phyloP scores from a whole-genome alignment of 2,888 invertebrate genomes.

The Tachystola acroxantha region DNA sequence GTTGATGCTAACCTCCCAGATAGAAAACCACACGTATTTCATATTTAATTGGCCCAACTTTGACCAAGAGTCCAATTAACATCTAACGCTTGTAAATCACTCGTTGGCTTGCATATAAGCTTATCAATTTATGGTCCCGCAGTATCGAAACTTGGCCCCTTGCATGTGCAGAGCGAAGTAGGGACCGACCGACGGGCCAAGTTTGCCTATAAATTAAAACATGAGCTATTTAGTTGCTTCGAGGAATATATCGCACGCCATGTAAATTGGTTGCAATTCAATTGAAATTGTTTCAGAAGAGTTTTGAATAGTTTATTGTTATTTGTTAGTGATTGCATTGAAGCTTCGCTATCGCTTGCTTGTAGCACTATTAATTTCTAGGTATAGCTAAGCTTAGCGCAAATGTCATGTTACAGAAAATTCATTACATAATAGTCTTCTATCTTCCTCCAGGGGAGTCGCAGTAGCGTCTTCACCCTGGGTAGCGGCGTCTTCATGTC shows the following conservation, averaged over 20 bases:
- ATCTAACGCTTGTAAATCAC: slow-evolving; percentile 32
- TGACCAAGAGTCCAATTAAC: slow-evolving; percentile 5
- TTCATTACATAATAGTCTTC: too few species aligned
- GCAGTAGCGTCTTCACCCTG: too few species aligned
- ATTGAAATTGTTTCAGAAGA: background rate
- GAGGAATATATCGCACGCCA: slow-evolving; percentile 10
- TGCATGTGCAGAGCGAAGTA: slow-evolving; percentile 19
- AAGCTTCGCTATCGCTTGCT: too few species aligned
- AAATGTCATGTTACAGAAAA: too few species aligned
- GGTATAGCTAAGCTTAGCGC: too few species aligned
- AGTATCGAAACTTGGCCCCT: slow-evolving; percentile 63
- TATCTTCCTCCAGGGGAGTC: too few species aligned
- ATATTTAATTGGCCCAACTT: slow-evolving; percentile 12
- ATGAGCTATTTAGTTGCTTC: slow-evolving; percentile 39
- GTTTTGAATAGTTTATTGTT: too few species aligned
- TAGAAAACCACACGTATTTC: too few species aligned
- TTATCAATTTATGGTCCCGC: slow-evolving; percentile 71
- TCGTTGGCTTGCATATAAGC: slow-evolving; percentile 31
- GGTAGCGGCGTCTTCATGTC: too few species aligned
- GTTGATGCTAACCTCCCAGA: too few species aligned
- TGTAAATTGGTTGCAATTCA: slow-evolving; percentile 3
- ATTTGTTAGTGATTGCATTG: too few species aligned
- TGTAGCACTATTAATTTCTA: too few species aligned
- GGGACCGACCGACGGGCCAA: slow-evolving; percentile 49
- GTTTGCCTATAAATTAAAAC: slow-evolving; percentile 69